phyloP scores from a whole-genome alignment of 2,113 vertebrate species.

The Bubo scandiacus region DNA sequence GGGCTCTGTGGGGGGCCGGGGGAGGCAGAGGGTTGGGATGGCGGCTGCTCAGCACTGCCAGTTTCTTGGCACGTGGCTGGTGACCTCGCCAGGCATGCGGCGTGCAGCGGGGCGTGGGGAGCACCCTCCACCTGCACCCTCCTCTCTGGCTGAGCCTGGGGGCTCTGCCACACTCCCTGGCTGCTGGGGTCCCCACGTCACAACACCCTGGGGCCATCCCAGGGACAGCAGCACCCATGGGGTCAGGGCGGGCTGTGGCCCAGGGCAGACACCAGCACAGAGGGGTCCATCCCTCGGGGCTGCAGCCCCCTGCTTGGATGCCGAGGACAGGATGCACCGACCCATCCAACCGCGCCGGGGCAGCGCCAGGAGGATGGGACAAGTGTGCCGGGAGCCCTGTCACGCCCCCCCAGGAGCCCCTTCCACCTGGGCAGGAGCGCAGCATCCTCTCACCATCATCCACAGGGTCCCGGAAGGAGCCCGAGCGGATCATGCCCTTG shows the following conservation, averaged over 20 bases:
- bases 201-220: not conserved
- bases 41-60: not conserved
- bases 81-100: not conserved
- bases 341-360: not conserved
- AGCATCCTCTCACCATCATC: constrained; percentile 86
- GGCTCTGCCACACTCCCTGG: not conserved
- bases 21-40: not conserved
- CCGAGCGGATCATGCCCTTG: constrained; percentile 94
- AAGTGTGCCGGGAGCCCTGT: not conserved
- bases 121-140: not conserved
- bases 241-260: not conserved
- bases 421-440: not conserved
- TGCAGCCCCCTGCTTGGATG: not conserved
- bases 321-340: accelerated
- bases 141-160: not conserved
- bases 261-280: not conserved
- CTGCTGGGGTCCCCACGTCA: not conserved
- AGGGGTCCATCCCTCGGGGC: not conserved
- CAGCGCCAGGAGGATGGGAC: not conserved
- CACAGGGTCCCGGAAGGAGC: constrained; percentile 90
- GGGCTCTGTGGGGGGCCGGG: not conserved
- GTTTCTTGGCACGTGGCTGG: accelerated
- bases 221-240: not conserved
- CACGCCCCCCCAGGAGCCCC: not conserved
- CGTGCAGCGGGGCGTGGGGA: accelerated